Conservation (phyloP, 2,888 invertebrate species). For the Eilema caniola region DNA sequence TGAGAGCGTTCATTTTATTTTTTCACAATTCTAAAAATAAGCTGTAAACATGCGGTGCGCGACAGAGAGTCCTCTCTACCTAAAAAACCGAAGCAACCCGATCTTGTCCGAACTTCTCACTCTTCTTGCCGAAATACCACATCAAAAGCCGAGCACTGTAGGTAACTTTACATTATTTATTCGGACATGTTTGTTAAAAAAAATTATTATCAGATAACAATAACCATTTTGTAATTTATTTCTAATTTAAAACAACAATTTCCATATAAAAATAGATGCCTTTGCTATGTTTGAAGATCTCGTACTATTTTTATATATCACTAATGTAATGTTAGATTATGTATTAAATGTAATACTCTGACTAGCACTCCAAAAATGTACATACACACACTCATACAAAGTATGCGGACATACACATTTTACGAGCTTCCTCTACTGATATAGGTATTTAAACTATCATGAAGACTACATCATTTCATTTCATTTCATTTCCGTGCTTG, state of each 20-base stretch:
- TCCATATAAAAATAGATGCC: constrained; percentile 15
- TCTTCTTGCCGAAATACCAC: neutral
- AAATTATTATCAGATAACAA: neutral
- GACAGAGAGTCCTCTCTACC: neutral
- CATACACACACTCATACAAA: neutral
- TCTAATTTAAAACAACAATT: constrained; percentile 32
- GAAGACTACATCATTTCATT: too few species aligned
- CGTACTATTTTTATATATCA: constrained; percentile 40
- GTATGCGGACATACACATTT: too few species aligned
- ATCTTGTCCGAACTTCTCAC: neutral
- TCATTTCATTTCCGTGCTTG: too few species aligned
- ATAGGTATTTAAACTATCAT: too few species aligned
- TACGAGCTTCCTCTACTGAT: too few species aligned
- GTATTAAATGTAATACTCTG: constrained; percentile 15
- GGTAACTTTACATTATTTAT: neutral
- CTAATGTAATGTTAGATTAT: constrained; percentile 26
- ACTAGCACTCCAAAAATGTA: constrained; percentile 14
- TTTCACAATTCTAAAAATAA: too few species aligned
- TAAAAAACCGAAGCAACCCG: neutral
- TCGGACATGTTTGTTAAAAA: neutral
- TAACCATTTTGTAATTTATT: neutral
- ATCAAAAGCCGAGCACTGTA: neutral
- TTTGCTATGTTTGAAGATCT: constrained; percentile 35
- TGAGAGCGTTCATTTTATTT: too few species aligned
- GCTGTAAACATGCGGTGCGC: too few species aligned